phyloP scores from a whole-genome alignment of 2,797 vertebrate genomes.

The Pangasius mekongensis region DNA sequence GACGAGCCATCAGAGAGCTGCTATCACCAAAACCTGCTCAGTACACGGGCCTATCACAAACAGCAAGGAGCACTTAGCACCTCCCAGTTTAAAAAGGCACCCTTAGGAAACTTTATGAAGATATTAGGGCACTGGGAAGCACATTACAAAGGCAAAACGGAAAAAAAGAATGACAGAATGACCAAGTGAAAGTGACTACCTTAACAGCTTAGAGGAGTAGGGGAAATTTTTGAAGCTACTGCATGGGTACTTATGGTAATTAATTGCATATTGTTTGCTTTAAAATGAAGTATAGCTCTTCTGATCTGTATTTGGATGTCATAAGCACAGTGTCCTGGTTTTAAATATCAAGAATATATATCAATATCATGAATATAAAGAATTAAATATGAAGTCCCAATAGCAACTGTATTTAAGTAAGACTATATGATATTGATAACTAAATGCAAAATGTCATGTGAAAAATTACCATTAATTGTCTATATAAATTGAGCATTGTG shows the following conservation, averaged over 20 bases:
- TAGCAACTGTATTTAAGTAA: not conserved
- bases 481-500: not conserved
- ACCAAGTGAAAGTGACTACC: conserved; percentile 63
- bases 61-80: conserved; percentile 78
- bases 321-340: not conserved
- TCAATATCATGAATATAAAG: not conserved
- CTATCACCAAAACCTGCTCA: conserved; percentile 82
- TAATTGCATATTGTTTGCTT: not conserved
- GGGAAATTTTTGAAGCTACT: conserved; percentile 21
- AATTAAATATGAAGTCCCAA: not conserved
- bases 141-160: conserved; percentile 73
- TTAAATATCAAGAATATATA: too few relatives aligned
- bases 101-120: conserved; percentile 79
- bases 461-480: not conserved
- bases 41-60: conserved; percentile 76
- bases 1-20: conserved; percentile 75
- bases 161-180: conserved; percentile 60
- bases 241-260: not conserved
- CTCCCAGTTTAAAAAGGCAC: conserved; percentile 71
- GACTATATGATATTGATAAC: not conserved
- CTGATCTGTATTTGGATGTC: not conserved
- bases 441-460: not conserved
- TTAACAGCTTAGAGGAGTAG: conserved; percentile 50
- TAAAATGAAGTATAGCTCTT: not conserved
- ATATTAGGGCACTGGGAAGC: conserved; percentile 77